Base-by-base conservation (phyloP, 1,140 invertebrate genomes). In the Hyles vespertilio region DNA sequence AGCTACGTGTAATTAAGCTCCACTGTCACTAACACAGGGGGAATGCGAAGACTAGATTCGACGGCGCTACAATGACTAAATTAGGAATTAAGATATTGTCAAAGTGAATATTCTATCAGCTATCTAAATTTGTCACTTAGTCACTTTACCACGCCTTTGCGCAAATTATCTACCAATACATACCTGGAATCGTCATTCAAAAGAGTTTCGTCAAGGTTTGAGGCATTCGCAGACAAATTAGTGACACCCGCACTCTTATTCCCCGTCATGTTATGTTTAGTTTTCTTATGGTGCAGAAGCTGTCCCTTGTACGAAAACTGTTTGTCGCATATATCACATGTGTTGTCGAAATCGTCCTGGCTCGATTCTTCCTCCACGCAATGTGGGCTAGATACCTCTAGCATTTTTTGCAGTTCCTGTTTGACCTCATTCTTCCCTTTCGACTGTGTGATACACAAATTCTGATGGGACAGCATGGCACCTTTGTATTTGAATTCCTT, bases 401-500 rank as follows among this genome's bases (percentile, higher is more conserved):
- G 12, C 22, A 22, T 22, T 22, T 22, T 56, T 64, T 87, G 86
- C 22, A 79, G 50, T 34, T 63, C 58, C 10, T 74, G 7, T 12
- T 70, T 63, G 2, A 47, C 57, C 7, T 67, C 59, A 4, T 61
- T 22, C 51, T 87, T 81, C 54, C 22, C 22, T 22, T 67, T 77
- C 7, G 58, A 0, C 22, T 22, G 22, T 22, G 22, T 22, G 22
- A 22, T 2, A 22, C 22, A 8, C 36, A 40, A 5, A 2, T 5
- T 8, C 44, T 76, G 63, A 45, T 90, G 89, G 5, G 72, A 78
- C 0, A 59, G 33, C 3, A 89, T 59, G 11, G 86, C 67, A 61
- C 89, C 89, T 60, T 79, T 80, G 56, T 89, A 89, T 51, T 74
- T 84, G 61, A 89, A 90, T 4, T 65, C 54, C 70, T 86, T 89